A percentile compares a stretch with the other conserved stretches of the same genome.
Conservation (phyloP, 2,888 invertebrate genomes). For the Sarcophaga subvicina region DNA sequence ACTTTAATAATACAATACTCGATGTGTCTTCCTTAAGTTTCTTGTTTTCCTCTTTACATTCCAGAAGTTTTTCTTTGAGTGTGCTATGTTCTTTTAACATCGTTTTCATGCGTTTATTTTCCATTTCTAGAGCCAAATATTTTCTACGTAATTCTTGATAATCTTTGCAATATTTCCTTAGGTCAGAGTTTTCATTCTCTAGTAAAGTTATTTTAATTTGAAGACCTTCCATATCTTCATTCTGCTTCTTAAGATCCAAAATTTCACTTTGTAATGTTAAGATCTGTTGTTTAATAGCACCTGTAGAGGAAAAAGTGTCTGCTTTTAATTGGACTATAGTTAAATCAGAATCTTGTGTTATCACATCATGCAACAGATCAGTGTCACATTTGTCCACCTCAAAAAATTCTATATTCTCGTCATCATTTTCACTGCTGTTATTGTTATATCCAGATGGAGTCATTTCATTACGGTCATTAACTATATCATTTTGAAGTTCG, state of each 20-base stretch:
- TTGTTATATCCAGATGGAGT: not conserved
- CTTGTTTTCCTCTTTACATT: conserved; percentile 31
- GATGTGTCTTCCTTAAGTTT: conserved; percentile 24
- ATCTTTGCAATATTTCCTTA: conserved; percentile 12
- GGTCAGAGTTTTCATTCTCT: conserved; percentile 35
- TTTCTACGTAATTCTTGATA: conserved; percentile 14
- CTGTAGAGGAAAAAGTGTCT: not conserved
- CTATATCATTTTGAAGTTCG: not conserved
- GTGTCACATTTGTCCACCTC: conserved; percentile 12
- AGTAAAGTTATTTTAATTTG: conserved; percentile 31
- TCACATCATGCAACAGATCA: not conserved
- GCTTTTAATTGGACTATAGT: not conserved
- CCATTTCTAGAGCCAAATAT: conserved; percentile 16
- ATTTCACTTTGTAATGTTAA: not conserved
- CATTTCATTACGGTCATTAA: not conserved
- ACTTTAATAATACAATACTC: not conserved
- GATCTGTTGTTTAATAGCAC: not conserved
- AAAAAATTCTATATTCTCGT: conserved; percentile 13
- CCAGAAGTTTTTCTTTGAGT: conserved; percentile 27
- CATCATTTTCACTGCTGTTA: not conserved
- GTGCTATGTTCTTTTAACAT: not conserved
- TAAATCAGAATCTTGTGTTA: conserved; percentile 4
- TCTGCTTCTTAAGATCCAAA: conserved; percentile 2
- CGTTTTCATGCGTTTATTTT: conserved; percentile 36
- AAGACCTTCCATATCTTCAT: not conserved